Base-by-base conservation (phyloP, 2,797 vertebrate species). In the Arctocebus calabarensis region DNA sequence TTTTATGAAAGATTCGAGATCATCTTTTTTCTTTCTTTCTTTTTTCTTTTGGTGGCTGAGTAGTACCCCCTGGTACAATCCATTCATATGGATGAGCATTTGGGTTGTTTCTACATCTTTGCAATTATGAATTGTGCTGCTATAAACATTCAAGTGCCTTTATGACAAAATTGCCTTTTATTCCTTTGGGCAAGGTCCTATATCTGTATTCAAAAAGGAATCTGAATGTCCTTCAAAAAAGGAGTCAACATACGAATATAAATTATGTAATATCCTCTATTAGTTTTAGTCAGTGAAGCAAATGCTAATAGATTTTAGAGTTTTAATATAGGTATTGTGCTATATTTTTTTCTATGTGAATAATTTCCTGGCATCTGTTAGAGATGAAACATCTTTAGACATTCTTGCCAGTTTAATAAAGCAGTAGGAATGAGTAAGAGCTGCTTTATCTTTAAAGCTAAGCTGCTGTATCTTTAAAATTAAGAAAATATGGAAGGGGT, bases 361-460 rank as follows among this genome's bases (percentile, higher is more conserved):
- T 22, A 92, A 84, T 91, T 97, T 97, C 89, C 74, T 96, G 91
- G 55, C 83, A 96, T 94, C 90, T 95, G 73, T 91, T 81, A 92
- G 43, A 81, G 64, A 61, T 27, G 37, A 70, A 96, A 43, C 34
- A 79, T 37, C 79, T 95, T 37, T 95, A 95, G 89, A 92, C 40
- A 88, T 32, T 86, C 16, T 57, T 90, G 7, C n/a, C 11, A 43
- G 55, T 96, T 96, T 96, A 86, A 83, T 91, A 95, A 71, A 55
- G 27, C 52, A 88, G 27, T 68, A 88, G 71, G 97, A 79, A 95
- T 68, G 9, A 94, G 88, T 79, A 95, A 64, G 34, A 93, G 75
- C 71, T 64, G 3, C 8, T 52, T 52, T 52, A 52, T 52, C 14
- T 52, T 52, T 52, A 52, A 52, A 52, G 48, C 48, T 52, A 52